phyloP scores from a whole-genome alignment of 2,797 vertebrate species.

The Hipposideros larvatus region DNA sequence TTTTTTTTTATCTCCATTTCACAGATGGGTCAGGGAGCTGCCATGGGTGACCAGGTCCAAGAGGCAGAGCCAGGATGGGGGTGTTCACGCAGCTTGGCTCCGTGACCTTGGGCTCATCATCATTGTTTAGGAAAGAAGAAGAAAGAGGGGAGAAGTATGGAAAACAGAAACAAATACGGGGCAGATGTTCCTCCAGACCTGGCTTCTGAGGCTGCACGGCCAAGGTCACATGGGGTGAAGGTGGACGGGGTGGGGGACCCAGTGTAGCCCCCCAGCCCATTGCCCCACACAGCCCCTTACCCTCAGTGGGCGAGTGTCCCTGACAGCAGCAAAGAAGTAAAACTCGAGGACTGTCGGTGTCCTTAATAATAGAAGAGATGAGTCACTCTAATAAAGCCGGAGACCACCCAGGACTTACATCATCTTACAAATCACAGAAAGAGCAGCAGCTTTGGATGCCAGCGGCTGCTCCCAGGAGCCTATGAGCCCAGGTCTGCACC shows the following conservation, averaged over 20 bases:
- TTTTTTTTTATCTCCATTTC: neutral
- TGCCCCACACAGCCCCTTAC: accelerated
- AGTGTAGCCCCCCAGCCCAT: neutral
- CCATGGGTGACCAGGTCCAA: neutral
- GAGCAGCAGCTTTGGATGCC: accelerated
- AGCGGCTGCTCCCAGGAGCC: neutral
- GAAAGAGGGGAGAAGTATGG: neutral
- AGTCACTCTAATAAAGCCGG: neutral
- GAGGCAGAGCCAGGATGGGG: neutral
- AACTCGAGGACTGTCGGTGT: neutral
- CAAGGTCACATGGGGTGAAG: neutral
- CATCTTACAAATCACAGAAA: neutral
- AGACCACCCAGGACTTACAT: neutral
- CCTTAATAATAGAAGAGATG: slow-evolving; percentile 14
- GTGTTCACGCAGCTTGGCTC: neutral
- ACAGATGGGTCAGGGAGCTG: neutral
- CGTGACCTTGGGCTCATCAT: accelerated
- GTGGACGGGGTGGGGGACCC: accelerated
- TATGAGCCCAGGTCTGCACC: neutral
- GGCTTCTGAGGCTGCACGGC: accelerated
- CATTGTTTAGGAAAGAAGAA: neutral
- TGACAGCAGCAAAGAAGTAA: neutral
- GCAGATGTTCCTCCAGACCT: neutral
- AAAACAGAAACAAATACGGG: neutral
- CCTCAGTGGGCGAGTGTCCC: neutral